Percentiles rank a stretch among this genome's conserved stretches.
Evolutionary conservation across 2,797 vertebrate genomes (phyloP).

Genomic region (Lagorchestes hirsutus): DNA sequence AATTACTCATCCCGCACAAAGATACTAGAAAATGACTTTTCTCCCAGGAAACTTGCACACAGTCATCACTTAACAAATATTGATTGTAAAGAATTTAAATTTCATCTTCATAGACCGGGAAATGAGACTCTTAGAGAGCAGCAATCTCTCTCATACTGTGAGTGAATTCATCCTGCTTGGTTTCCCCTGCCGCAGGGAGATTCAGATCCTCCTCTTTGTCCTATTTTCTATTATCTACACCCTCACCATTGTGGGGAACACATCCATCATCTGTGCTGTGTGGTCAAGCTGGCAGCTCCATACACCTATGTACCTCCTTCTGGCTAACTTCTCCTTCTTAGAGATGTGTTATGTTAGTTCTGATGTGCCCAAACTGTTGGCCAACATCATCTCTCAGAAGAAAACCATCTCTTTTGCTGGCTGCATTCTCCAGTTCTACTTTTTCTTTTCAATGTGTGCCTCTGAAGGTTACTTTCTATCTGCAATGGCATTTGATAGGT

Average conservation of each 20-base stretch:
- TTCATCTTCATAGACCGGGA: neutral
- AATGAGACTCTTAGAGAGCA: neutral
- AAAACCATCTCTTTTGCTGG: slow-evolving; percentile 63
- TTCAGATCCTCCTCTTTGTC: neutral
- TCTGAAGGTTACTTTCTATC: slow-evolving; percentile 70
- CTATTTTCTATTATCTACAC: neutral
- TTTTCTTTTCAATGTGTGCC: slow-evolving; percentile 71
- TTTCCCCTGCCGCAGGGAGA: neutral
- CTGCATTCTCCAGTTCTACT: slow-evolving; percentile 72
- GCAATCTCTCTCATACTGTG: slow-evolving; percentile 1
- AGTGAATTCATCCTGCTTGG: slow-evolving; percentile 31
- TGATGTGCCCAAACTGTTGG: slow-evolving; percentile 66
- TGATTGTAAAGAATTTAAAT: neutral
- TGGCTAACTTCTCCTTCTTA: slow-evolving; percentile 71
- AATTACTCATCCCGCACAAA: neutral
- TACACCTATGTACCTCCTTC: slow-evolving; percentile 75
- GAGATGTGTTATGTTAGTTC: slow-evolving; percentile 78
- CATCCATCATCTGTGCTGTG: slow-evolving; percentile 67
- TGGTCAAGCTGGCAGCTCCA: slow-evolving; percentile 49
- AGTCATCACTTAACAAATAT: neutral
- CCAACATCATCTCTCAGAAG: slow-evolving; percentile 50
- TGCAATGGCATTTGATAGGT: slow-evolving; percentile 74
- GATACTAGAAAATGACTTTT: neutral
- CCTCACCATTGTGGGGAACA: slow-evolving; percentile 61
- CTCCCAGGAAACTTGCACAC: neutral